A percentile compares a stretch with the other conserved stretches of the same genome.
Conservation (phyloP, 2,113 vertebrate species). For the Diadophis punctatus region DNA sequence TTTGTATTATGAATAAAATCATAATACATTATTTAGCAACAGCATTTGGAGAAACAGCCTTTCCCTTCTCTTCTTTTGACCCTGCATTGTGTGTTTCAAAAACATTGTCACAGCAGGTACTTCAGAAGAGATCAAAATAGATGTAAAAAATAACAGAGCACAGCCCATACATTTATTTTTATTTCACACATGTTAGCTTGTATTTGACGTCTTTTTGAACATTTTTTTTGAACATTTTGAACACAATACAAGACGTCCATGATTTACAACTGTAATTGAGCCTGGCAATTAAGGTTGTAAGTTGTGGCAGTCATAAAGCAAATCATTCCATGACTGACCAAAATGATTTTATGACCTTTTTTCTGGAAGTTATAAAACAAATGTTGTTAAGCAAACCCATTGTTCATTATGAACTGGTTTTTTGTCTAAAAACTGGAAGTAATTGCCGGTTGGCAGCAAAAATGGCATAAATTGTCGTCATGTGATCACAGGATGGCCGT, state of each 20-base stretch:
- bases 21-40: neutral
- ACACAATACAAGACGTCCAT: neutral
- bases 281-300: too few species aligned
- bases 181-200: neutral
- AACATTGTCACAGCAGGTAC: neutral
- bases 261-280: too few species aligned
- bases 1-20: neutral
- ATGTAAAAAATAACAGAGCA: neutral
- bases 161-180: slow-evolving; percentile 13
- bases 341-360: too few species aligned
- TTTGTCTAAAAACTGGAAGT: too few species aligned
- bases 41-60: neutral
- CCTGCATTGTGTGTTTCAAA: neutral
- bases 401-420: too few species aligned
- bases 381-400: too few species aligned
- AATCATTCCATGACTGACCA: too few species aligned
- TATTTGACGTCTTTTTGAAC: neutral
- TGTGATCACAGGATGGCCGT: too few species aligned
- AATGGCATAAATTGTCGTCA: too few species aligned
- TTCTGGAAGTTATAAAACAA: too few species aligned
- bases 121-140: neutral
- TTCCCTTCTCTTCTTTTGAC: neutral
- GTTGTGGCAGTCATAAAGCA: too few species aligned
- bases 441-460: too few species aligned
- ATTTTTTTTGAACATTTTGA: slow-evolving; percentile 4